These are phyloP conservation scores for Ammodytes marinus DNA, from an alignment of 2,113 vertebrate species.

Conservation along the genomic window DNA sequence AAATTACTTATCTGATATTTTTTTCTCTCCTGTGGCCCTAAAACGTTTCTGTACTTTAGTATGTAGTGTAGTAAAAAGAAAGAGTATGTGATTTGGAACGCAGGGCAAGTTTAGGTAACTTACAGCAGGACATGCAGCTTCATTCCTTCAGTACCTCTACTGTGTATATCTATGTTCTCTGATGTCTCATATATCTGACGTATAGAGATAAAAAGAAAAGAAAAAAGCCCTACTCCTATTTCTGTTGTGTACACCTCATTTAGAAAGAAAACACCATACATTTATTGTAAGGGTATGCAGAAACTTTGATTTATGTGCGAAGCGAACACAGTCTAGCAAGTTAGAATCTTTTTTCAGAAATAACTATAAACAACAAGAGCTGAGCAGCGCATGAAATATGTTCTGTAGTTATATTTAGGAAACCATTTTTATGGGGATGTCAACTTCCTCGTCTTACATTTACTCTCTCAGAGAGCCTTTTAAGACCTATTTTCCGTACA, in stretches of 20 bases:
- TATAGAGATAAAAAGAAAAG: conserved; percentile 6
- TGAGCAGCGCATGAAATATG: conserved; percentile 10
- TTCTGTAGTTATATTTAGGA: conserved; percentile 32
- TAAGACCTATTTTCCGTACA: conserved; percentile 1
- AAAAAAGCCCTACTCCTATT: not conserved
- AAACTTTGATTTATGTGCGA: conserved; percentile 50
- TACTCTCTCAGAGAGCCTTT: conserved; percentile 5
- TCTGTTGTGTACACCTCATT: not conserved
- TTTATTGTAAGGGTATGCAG: not conserved
- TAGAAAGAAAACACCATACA: not conserved
- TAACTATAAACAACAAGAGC: conserved; percentile 24
- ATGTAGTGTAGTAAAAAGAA: too few species aligned
- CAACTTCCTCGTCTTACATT: conserved; percentile 29
- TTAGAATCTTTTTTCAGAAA: conserved; percentile 4
- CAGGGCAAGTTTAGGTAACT: too few species aligned
- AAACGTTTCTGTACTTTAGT: too few species aligned
- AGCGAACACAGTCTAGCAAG: conserved; percentile 13
- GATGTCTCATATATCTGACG: too few species aligned
- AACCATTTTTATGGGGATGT: conserved; percentile 34
- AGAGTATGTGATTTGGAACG: too few species aligned
- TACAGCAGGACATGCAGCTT: not conserved
- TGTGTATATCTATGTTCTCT: not conserved
- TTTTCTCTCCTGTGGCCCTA: too few species aligned
- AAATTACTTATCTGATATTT: too few species aligned
- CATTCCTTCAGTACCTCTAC: too few species aligned